Evolutionary conservation across 2,113 vertebrate species (phyloP), one percentile per base, ranked within the genome.

Genomic region (Penelope pileata): DNA sequence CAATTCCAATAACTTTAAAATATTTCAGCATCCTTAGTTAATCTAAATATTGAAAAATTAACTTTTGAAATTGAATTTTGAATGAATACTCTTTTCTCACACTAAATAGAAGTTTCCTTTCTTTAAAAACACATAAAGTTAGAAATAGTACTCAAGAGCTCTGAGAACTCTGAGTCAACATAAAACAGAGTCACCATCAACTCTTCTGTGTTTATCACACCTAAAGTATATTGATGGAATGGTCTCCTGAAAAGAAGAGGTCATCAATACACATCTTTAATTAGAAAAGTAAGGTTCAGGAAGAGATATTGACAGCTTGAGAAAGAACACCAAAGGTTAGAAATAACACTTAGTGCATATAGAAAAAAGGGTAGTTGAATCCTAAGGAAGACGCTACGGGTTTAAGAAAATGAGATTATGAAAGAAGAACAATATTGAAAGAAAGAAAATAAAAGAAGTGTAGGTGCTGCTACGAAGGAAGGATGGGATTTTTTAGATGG

Each of bases 241-340:
- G 23, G 30, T 62, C 58, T 76, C 50, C 73, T n/a, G 58, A 36
- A 76, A 92, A 91, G 75, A 91, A 8, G 54, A 80, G 29, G 32
- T 34, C 75, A 88, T 94, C 62, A 90, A 67, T 87, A 73, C 27
- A 77, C 11, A 27, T 23, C 27, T 85, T 77, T 54, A 79, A 50
- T 76, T 73, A 77, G 63, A 96, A 97, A 95, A 91, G 73, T 83
- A 73, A 90, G 50, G 45, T 90, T 79, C 36, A 40, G 10, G n/a
- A 34, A 83, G 23, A 56, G 12, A 45, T 95, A 85, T 59, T 40
- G 82, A 60, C 48, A 78, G 15, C 11, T 29, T 50, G 32, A 70
- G 54, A 82, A 83, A 21, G 10, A 94, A 51, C 5, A 83, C 4
- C 9, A 43, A 10, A 69, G 2, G 21, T 26, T 81, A 75, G 34